Conservation (phyloP, 2,113 vertebrate genomes). For the Lagopus muta region DNA sequence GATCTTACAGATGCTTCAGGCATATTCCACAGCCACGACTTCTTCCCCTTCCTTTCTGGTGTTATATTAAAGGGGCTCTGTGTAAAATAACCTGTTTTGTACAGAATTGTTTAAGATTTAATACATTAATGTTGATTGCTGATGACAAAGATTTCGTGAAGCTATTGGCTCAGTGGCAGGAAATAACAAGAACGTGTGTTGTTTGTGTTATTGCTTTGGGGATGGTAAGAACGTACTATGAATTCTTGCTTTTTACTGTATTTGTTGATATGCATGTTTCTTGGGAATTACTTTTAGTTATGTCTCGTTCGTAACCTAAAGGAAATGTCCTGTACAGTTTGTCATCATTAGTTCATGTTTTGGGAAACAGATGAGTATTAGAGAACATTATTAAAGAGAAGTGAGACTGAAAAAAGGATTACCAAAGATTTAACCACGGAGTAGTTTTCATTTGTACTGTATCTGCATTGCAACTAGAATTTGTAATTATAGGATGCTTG, state of each 20-base stretch:
- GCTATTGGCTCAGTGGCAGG: not conserved
- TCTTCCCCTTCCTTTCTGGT: not conserved
- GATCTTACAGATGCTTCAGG: not conserved
- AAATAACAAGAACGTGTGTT: not conserved
- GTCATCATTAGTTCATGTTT: not conserved
- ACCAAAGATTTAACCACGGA: not conserved
- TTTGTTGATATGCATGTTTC: rapidly evolving
- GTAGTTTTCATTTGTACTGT: not conserved
- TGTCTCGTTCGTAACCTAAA: not conserved
- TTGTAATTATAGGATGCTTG: not conserved
- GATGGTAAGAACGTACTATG: not conserved
- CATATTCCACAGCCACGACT: rapidly evolving
- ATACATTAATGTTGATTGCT: not conserved
- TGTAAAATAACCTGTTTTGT: not conserved
- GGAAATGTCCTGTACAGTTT: not conserved
- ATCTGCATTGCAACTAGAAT: not conserved
- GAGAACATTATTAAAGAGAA: not conserved
- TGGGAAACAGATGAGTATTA: not conserved
- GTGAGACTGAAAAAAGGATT: not conserved
- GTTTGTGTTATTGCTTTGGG: not conserved
- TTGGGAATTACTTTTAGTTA: not conserved
- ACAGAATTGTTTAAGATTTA: not conserved
- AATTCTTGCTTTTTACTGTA: not conserved
- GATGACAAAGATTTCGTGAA: not conserved
- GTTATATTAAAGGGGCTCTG: not conserved